Conservation (phyloP, 2,888 invertebrate species). For the Agrochola litura region DNA sequence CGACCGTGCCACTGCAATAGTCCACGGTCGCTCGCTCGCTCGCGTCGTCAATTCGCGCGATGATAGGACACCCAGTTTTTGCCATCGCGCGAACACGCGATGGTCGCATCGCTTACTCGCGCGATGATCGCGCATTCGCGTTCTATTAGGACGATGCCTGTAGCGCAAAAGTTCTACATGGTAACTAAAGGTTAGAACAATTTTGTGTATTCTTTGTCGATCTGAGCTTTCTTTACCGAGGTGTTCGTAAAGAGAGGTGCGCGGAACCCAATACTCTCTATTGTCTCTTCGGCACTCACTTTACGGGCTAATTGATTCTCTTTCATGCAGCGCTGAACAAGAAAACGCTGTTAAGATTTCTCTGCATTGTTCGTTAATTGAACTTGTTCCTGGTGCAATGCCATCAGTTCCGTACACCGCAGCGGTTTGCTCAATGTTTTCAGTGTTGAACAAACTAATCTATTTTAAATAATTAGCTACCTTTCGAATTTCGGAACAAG, state of each 20-base stretch:
- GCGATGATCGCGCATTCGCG: no score
- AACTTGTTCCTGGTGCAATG: constrained; percentile 75
- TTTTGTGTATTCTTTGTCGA: constrained; percentile 20
- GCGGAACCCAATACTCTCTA: constrained; percentile 64
- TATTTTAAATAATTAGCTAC: constrained; percentile 1
- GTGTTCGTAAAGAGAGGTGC: constrained; percentile 47
- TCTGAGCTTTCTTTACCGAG: constrained; percentile 9
- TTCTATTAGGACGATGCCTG: no score
- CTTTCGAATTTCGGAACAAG: background rate
- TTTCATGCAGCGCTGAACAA: constrained; percentile 82
- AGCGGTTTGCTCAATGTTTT: constrained; percentile 53
- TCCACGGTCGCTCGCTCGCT: no score
- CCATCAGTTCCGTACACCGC: constrained; percentile 47
- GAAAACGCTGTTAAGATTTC: constrained; percentile 85
- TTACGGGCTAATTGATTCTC: constrained; percentile 84
- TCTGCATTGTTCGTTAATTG: constrained; percentile 85
- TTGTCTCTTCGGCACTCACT: constrained; percentile 78
- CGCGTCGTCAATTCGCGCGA: no score
- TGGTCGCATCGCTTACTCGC: no score
- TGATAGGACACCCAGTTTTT: no score
- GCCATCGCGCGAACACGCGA: no score
- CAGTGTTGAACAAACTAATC: constrained; percentile 14
- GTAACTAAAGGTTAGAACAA: background rate
- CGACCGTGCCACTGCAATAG: no score
- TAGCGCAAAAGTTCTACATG: background rate